These are phyloP conservation scores for Nemurella pictetii DNA, from an alignment of 2,888 invertebrate species.

Conservation along the genomic window DNA sequence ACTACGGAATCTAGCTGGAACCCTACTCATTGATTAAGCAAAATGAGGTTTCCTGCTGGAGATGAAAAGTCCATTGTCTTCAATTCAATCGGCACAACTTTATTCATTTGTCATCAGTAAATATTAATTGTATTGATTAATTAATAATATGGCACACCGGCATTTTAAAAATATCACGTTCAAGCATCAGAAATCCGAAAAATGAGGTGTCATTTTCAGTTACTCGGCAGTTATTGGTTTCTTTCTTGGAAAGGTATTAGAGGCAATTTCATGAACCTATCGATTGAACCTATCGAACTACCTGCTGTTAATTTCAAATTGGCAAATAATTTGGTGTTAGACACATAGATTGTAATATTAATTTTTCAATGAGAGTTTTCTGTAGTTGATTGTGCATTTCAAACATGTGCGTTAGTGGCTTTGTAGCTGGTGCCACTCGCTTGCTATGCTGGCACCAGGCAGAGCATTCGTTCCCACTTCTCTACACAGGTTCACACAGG, in stretches of 20 bases:
- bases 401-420: neutral
- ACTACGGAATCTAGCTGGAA: neutral
- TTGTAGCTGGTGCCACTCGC: neutral
- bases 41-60: neutral
- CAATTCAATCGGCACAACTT: neutral
- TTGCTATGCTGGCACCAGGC: too few relatives aligned
- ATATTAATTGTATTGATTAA: neutral
- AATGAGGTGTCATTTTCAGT: neutral
- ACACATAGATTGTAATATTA: neutral
- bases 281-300: neutral
- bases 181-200: neutral
- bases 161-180: neutral
- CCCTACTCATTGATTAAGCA: neutral
- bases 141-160: neutral
- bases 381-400: neutral
- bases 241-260: neutral
- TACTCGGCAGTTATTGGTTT: neutral
- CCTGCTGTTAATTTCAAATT: neutral
- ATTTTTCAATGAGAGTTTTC: neutral
- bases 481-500: too few relatives aligned
- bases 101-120: neutral
- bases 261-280: neutral
- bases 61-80: neutral
- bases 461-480: too few relatives aligned
- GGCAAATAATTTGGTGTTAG: neutral